Percentiles rank a stretch among this genome's conserved stretches.
These are phyloP conservation scores for Threskiornis aethiopicus DNA, from an alignment of 2,797 vertebrate species.

Conservation along the genomic window DNA sequence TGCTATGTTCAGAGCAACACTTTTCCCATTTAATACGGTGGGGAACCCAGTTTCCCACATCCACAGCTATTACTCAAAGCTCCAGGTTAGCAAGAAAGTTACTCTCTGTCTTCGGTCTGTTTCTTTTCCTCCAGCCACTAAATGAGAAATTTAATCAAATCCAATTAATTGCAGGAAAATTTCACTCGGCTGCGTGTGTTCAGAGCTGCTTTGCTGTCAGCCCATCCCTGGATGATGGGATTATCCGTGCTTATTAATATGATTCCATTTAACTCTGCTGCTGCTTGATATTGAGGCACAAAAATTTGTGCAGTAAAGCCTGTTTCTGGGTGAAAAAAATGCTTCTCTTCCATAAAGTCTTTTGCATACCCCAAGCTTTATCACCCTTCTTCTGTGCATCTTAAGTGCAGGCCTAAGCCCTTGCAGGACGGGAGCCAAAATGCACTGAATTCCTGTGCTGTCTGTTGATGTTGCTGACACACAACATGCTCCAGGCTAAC, in stretches of 20 bases:
- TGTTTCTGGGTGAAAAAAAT: background rate
- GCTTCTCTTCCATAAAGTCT: background rate
- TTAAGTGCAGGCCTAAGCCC: background rate
- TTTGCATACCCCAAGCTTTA: background rate
- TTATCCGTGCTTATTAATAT: slow-evolving; percentile 30
- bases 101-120: background rate
- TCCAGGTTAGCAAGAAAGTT: background rate
- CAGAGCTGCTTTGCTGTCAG: background rate
- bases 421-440: background rate
- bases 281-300: background rate
- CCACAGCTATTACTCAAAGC: background rate
- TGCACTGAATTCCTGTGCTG: rapidly evolving
- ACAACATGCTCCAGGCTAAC: background rate
- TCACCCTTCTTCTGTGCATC: background rate
- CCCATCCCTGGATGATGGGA: background rate
- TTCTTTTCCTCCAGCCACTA: slow-evolving; percentile 26
- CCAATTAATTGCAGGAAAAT: slow-evolving; percentile 23
- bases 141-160: slow-evolving; percentile 38
- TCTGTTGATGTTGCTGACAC: background rate
- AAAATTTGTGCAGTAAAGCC: background rate
- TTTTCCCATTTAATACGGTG: background rate
- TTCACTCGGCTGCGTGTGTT: background rate
- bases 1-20: background rate
- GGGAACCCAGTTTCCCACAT: background rate
- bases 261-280: background rate